These are phyloP conservation scores for Perithous albicinctus DNA, from an alignment of 2,888 invertebrate genomes.

Conservation along the genomic window DNA sequence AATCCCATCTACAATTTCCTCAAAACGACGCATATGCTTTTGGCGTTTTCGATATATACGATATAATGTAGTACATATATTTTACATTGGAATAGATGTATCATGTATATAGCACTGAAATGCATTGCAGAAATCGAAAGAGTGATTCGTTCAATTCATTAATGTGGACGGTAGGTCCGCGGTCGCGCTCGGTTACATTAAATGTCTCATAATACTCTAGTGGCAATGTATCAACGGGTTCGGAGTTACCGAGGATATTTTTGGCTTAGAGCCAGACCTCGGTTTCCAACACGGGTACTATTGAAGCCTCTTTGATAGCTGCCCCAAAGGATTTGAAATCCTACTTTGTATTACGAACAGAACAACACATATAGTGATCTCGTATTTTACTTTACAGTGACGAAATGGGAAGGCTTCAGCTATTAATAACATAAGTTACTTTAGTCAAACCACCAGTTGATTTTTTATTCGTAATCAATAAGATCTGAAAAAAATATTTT, in stretches of 20 bases:
- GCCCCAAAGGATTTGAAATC: conserved; percentile 15
- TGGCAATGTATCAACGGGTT: conserved; percentile 47
- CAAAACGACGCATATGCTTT: too few relatives aligned
- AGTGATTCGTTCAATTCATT: conserved; percentile 54
- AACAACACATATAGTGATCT: background rate
- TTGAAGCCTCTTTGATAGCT: conserved; percentile 43
- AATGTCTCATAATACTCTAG: conserved; percentile 65
- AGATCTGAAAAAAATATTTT: too few relatives aligned
- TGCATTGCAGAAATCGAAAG: conserved; percentile 30
- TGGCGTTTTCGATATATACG: too few relatives aligned
- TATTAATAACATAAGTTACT: too few relatives aligned
- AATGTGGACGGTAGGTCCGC: conserved; percentile 36
- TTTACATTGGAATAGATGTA: background rate
- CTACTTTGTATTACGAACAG: background rate
- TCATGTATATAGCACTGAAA: background rate
- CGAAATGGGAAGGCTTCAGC: too few relatives aligned
- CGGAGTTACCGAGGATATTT: conserved; percentile 20
- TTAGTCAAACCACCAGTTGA: too few relatives aligned
- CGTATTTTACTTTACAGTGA: background rate
- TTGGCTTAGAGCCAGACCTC: conserved; percentile 53
- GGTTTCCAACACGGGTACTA: conserved; percentile 17
- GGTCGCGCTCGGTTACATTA: conserved; percentile 61
- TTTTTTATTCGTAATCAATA: too few relatives aligned
- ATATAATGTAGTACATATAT: background rate
- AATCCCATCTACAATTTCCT: too few relatives aligned